Conservation (phyloP, 1,140 invertebrate species). For the Metaphire vulgaris region DNA sequence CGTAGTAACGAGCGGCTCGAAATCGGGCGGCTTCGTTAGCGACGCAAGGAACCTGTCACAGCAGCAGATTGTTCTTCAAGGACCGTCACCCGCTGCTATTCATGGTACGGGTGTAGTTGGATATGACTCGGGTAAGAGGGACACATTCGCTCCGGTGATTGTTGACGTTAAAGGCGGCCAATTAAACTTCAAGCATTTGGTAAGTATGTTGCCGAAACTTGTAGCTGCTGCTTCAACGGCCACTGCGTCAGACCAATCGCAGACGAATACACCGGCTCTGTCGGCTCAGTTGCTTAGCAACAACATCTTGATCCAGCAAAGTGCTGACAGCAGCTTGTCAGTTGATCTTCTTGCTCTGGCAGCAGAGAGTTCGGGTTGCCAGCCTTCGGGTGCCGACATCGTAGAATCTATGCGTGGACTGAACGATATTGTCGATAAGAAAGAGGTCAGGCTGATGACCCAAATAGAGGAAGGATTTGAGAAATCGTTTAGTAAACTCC, state of each 20-base stretch:
- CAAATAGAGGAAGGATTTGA: background rate
- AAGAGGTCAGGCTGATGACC: background rate
- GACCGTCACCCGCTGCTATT: too few relatives aligned
- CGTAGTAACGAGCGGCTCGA: too few relatives aligned
- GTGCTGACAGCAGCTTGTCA: background rate
- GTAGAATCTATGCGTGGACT: too few relatives aligned
- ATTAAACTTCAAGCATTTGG: too few relatives aligned
- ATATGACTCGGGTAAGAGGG: background rate
- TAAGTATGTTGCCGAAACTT: background rate
- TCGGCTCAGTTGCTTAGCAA: background rate
- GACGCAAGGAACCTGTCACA: too few relatives aligned
- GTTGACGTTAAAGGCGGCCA: background rate
- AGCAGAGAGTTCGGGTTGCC: background rate
- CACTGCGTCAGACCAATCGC: too few relatives aligned
- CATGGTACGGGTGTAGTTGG: too few relatives aligned
- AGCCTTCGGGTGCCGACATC: background rate
- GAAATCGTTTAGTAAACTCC: background rate
- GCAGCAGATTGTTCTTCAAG: too few relatives aligned
- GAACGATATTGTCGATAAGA: background rate
- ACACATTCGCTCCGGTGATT: background rate
- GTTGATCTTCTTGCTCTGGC: background rate
- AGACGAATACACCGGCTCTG: background rate
- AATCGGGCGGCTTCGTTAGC: too few relatives aligned
- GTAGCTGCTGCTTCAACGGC: background rate
- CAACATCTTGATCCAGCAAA: background rate